phyloP scores from a whole-genome alignment of 2,113 vertebrate genomes.

The Trochalopteron elliotii region DNA sequence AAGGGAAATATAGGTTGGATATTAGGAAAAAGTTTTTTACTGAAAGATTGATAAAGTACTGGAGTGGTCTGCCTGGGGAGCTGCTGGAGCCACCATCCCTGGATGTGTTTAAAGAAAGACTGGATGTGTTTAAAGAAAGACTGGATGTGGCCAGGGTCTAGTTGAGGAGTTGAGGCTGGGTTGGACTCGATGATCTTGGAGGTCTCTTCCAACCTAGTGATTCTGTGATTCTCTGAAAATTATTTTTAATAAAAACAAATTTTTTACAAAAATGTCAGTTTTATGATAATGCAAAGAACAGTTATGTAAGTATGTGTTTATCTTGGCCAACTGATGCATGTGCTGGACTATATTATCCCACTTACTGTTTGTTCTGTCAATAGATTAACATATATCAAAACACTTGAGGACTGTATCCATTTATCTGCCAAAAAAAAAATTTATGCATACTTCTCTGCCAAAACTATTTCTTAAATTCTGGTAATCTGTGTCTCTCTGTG shows the following conservation, averaged over 20 bases:
- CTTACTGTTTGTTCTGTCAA: slow-evolving; percentile 41
- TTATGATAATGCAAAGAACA: slow-evolving; percentile 49
- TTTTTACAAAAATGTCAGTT: slow-evolving; percentile 8
- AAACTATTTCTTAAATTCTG: background rate
- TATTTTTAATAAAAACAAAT: slow-evolving; percentile 41
- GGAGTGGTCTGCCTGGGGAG: no score
- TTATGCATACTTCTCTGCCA: background rate
- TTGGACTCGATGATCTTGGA: background rate
- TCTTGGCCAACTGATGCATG: slow-evolving; percentile 2
- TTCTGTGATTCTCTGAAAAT: background rate
- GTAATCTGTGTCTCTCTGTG: background rate
- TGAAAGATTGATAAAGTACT: no score
- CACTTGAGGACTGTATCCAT: background rate
- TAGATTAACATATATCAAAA: slow-evolving; percentile 23
- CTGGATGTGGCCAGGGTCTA: background rate
- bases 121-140: background rate
- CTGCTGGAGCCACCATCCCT: background rate
- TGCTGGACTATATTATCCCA: background rate
- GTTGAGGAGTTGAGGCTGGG: background rate
- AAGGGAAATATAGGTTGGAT: no score
- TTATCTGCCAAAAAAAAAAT: slow-evolving; percentile 29
- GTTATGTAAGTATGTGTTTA: slow-evolving; percentile 17
- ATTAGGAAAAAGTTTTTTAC: no score
- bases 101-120: background rate
- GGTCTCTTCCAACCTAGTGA: background rate